Evolutionary conservation across 2,797 vertebrate genomes (phyloP).

Genomic region (Sphaeramia orbicularis): DNA sequence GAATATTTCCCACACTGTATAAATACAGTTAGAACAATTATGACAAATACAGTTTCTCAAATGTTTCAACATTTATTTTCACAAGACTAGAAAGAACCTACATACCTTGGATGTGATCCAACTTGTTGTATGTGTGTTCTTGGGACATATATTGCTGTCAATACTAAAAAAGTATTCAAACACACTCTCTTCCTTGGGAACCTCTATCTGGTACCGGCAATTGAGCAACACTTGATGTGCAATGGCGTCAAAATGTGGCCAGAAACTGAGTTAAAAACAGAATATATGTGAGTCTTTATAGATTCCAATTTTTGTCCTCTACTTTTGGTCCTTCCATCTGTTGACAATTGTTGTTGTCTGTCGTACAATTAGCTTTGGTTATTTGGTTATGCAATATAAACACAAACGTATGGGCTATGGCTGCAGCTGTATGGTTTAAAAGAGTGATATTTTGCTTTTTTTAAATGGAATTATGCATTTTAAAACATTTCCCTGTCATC

Average conservation of each 20-base stretch:
- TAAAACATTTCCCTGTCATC: too few species aligned
- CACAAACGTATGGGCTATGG: too few species aligned
- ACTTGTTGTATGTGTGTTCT: constrained; percentile 51
- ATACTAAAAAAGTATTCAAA: constrained; percentile 86
- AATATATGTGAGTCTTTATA: neutral
- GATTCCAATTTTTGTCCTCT: too few species aligned
- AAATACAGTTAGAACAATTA: constrained; percentile 18
- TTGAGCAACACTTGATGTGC: constrained; percentile 76
- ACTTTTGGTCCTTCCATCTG: too few species aligned
- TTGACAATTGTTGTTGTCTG: too few species aligned
- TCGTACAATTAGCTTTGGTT: too few species aligned
- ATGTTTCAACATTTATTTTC: neutral
- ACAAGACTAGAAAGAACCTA: neutral
- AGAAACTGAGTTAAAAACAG: constrained; percentile 77
- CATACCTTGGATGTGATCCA: constrained; percentile 83
- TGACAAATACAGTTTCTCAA: neutral
- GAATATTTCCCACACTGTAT: constrained; percentile 79
- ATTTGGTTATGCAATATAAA: too few species aligned
- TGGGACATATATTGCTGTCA: constrained; percentile 53
- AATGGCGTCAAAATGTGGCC: constrained; percentile 85
- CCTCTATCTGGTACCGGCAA: constrained; percentile 77
- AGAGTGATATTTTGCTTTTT: too few species aligned
- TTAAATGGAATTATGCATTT: too few species aligned
- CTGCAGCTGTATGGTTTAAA: too few species aligned
- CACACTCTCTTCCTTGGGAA: constrained; percentile 78